phyloP scores from a whole-genome alignment of 2,888 invertebrate genomes.

The Hyposoter dolosus region DNA sequence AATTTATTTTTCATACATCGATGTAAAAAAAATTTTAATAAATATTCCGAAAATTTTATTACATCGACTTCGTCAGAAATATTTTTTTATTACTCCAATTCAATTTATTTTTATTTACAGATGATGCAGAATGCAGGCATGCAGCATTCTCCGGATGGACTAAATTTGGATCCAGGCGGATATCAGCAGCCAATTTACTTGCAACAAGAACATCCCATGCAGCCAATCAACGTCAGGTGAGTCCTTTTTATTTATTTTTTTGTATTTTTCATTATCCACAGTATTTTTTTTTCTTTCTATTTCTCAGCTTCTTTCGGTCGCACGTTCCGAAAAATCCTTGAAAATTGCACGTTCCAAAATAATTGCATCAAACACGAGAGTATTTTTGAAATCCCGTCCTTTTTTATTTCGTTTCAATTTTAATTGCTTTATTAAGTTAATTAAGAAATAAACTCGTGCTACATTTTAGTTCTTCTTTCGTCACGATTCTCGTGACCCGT shows the following conservation, averaged over 20 bases:
- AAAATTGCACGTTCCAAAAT: neutral
- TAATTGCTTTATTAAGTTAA: neutral
- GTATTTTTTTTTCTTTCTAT: neutral
- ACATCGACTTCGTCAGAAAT: neutral
- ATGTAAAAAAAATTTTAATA: neutral
- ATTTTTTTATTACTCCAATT: neutral
- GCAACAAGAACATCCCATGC: conserved; percentile 86
- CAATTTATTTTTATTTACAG: conserved; percentile 67
- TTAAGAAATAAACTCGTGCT: neutral
- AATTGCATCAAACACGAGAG: neutral
- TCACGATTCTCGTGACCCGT: neutral
- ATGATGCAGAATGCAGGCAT: conserved; percentile 87
- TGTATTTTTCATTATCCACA: neutral
- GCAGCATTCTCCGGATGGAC: conserved; percentile 88
- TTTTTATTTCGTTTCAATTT: no score
- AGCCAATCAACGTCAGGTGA: conserved; percentile 84
- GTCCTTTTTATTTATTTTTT: conserved; percentile 48
- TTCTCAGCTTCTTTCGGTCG: neutral
- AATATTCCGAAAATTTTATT: neutral
- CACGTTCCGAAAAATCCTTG: neutral
- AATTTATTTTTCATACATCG: neutral
- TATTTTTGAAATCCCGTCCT: no score
- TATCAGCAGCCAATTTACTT: conserved; percentile 91
- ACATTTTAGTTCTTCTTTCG: neutral
- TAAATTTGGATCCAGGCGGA: conserved; percentile 87